Conservation (phyloP, 2,113 vertebrate species). For the Macrotus californicus region DNA sequence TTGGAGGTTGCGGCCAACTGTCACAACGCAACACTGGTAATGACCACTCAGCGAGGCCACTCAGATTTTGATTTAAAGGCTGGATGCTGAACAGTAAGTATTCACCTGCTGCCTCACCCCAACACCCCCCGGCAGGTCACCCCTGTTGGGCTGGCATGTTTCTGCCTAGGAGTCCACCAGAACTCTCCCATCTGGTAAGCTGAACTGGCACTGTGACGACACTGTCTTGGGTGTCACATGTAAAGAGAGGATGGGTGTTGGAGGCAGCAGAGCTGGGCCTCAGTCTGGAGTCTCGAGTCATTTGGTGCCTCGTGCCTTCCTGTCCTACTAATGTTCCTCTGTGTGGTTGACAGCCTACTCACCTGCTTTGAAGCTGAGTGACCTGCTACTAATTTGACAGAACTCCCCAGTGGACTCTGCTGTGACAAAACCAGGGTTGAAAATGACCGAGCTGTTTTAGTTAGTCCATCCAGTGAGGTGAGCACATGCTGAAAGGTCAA, state of each 20-base stretch:
- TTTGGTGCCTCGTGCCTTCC: not conserved
- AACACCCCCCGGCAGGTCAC: too few species aligned
- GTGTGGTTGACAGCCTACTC: not conserved
- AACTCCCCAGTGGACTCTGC: not conserved
- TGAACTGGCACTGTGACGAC: rapidly evolving
- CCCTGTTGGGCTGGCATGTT: rapidly evolving
- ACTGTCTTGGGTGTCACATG: not conserved
- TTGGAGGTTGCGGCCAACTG: not conserved
- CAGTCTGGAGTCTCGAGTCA: not conserved
- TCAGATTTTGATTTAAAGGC: not conserved
- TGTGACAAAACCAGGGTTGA: not conserved
- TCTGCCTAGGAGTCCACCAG: rapidly evolving
- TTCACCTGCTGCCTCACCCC: not conserved
- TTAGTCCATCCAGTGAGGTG: not conserved
- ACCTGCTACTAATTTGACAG: not conserved
- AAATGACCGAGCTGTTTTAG: not conserved
- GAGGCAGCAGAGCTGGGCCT: not conserved
- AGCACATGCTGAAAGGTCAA: not conserved
- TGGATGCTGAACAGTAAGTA: rapidly evolving
- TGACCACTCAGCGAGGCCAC: not conserved
- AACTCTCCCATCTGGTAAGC: not conserved
- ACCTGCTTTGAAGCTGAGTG: not conserved
- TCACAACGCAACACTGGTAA: not conserved
- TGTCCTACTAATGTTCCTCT: not conserved
- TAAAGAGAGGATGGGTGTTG: not conserved